These are phyloP conservation scores for Melitaea cinxia DNA, from an alignment of 1,140 invertebrate genomes.

Conservation along the genomic window DNA sequence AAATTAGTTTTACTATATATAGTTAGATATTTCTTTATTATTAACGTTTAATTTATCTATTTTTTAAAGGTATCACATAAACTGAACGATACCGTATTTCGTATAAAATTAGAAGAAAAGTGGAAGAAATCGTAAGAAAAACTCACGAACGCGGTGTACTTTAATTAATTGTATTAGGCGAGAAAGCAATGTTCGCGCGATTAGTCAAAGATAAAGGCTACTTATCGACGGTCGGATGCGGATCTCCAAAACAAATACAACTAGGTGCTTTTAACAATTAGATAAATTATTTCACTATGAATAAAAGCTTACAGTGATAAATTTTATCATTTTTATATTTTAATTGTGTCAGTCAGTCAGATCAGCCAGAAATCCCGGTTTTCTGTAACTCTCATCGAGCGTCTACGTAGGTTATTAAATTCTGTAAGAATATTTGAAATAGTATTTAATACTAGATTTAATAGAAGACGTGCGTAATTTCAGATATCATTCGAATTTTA, in stretches of 20 bases:
- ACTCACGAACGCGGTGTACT: constrained; percentile 24
- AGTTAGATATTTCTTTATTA: too few relatives aligned
- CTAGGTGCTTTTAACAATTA: constrained; percentile 56
- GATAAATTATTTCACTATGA: constrained; percentile 25
- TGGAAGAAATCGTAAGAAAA: neutral
- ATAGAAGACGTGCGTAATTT: too few relatives aligned
- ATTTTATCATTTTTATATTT: neutral
- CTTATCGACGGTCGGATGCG: constrained; percentile 47
- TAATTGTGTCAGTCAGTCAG: too few relatives aligned
- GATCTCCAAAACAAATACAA: constrained; percentile 47
- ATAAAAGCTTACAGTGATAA: neutral
- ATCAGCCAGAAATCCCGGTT: too few relatives aligned
- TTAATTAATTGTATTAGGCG: constrained; percentile 52
- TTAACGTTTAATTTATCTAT: too few relatives aligned
- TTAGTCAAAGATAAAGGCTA: constrained; percentile 60
- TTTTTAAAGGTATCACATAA: too few relatives aligned
- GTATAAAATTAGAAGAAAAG: neutral
- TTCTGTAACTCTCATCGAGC: too few relatives aligned
- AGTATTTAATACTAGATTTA: too few relatives aligned
- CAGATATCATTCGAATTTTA: too few relatives aligned
- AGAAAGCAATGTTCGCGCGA: constrained; percentile 46
- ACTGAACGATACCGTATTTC: neutral
- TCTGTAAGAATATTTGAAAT: too few relatives aligned
- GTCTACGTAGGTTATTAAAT: too few relatives aligned
- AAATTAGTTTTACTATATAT: too few relatives aligned